Conservation (phyloP, 2,888 invertebrate species). For the Agonopterix heracliana region DNA sequence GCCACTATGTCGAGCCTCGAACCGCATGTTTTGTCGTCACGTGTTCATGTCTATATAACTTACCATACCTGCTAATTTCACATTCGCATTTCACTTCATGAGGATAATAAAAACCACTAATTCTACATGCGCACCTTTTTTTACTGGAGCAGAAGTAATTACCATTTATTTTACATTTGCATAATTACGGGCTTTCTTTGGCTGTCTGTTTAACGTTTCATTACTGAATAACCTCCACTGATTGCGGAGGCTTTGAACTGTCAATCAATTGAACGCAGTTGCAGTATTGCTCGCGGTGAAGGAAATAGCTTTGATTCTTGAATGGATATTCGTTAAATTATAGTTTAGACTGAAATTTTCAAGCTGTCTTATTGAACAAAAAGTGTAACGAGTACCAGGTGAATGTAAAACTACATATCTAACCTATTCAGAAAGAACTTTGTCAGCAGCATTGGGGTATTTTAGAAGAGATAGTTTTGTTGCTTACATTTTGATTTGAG, state of each 20-base stretch:
- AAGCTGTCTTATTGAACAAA: too few relatives aligned
- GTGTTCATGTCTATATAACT: conserved; percentile 5
- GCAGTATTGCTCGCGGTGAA: too few relatives aligned
- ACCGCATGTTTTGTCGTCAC: conserved; percentile 14
- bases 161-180: conserved; percentile 4
- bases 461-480: too few relatives aligned
- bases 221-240: neutral
- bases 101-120: neutral
- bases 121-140: conserved; percentile 4
- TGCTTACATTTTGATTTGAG: too few relatives aligned
- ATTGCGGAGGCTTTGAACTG: conserved; percentile 1
- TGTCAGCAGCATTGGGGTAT: too few relatives aligned
- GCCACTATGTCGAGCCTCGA: conserved; percentile 41
- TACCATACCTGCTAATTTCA: conserved; percentile 6
- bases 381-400: too few relatives aligned
- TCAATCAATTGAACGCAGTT: conserved; percentile 3
- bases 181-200: conserved; percentile 3
- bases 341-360: neutral
- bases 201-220: conserved; percentile 4
- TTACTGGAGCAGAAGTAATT: conserved; percentile 3
- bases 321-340: neutral
- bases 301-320: neutral
- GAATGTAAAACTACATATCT: too few relatives aligned
- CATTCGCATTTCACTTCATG: conserved; percentile 4
- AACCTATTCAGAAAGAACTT: too few relatives aligned